Evolutionary conservation across 23 tunicate genomes (phyloP), one percentile per base, ranked within the genome.

Genomic region (Ascidia mentula): DNA sequence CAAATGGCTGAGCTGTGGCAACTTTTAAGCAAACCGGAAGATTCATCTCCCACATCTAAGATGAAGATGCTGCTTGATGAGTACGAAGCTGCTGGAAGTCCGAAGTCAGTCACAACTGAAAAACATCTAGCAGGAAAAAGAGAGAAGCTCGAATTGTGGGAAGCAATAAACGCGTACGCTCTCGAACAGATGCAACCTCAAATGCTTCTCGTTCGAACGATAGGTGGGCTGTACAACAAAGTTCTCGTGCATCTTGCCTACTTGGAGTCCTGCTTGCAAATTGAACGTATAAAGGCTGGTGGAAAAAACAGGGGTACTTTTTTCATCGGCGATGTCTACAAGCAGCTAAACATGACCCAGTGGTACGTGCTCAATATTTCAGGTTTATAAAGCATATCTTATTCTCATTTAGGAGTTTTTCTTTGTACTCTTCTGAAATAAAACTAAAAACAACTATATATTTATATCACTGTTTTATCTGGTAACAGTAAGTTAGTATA

Each of bases 291-390:
- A 45, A 74, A 75, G 40, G 18, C 31, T 0, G 59, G 32, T 13
- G 79, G 37, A 33, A 74, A n/a, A 26, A 69, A 17, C 9, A 6
- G 34, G 22, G 72, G 36, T 30, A 82, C 85, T 38, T 39, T 82
- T 72, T 82, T 82, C 45, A 31, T 32, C 34, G 70, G 78, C 34
- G 69, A 72, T 20, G 31, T 1, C 9, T 37, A 5, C 38, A 0
- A 53, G n/a, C 85, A 82, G 85, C 30, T 82, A 28, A 82, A 82
- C 72, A 82, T 82, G 69, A 65, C 79, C n/a, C 71, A 82, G 32
- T 82, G 85, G 85, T 82, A 82, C 32, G 18, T n/a, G n/a, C n/a
- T n/a, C n/a, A n/a, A n/a, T n/a, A n/a, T n/a, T n/a, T n/a, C n/a
- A n/a, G n/a, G n/a, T n/a, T n/a, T n/a, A n/a, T n/a, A n/a, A n/a